Base-by-base conservation (phyloP, 1,140 invertebrate genomes). In the Trichomalopsis sarcophagae region DNA sequence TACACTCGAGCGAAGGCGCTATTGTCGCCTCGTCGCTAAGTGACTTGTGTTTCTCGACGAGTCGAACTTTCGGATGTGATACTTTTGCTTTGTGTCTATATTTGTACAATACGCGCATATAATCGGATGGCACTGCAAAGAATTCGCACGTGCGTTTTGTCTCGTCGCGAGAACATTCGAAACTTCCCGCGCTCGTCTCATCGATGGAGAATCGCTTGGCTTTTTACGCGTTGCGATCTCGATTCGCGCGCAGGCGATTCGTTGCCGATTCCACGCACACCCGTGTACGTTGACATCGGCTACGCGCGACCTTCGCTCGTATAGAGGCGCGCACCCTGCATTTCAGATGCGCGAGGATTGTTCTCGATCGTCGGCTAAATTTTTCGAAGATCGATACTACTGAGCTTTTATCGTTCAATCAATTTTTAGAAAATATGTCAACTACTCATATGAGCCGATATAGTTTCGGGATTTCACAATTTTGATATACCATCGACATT, bases 211-310 rank as follows among this genome's bases (percentile, higher is more conserved):
- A 36, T 36, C 33, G 33, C 33, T 1, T 0, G 33, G 33, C 33
- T 36, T 36, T 36, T 36, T 13, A 27, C 7, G 68, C 7, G 68
- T 69, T 3, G 68, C 11, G 23, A 30, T 27, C 68, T 23, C 68
- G 69, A 71, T 71, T 71, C 6, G 27, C 27, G 69, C 55, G 21
- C 14, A 14, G n/a, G 11, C 23, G n/a, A n/a, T 33, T 80, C 30
- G 36, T 85, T 85, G 62, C 27, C 78, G 74, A 85, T 85, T 85
- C 84, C 21, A 23, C 0, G 62, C 84, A 73, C 84, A 81, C 76
- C 33, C 33, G 74, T 78, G 55, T 78, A 71, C 82, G 62, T 84
- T 76, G 66, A 79, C 76, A 77, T 83, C 36, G 50, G 21, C 55
- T 27, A 36, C 33, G 73, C n/a, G 13, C 71, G 84, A 30, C 84